These are phyloP conservation scores for Pipra filicauda DNA, from an alignment of 2,113 vertebrate species.

Conservation along the genomic window DNA sequence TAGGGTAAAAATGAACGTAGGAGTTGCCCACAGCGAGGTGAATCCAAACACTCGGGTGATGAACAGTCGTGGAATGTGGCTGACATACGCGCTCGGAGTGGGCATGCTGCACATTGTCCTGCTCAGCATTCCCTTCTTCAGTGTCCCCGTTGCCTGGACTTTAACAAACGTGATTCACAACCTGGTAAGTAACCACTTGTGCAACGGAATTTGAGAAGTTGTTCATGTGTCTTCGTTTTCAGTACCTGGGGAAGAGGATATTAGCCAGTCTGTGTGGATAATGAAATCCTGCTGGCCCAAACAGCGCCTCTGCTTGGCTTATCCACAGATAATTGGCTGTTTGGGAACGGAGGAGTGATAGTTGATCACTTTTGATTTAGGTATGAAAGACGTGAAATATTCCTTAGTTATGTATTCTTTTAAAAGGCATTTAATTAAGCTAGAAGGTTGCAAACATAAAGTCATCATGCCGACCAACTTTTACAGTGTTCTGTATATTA, in stretches of 20 bases:
- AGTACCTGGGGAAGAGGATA: background rate
- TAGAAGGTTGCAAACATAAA: background rate
- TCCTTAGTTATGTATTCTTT: background rate
- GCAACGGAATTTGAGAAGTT: background rate
- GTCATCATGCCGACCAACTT: background rate
- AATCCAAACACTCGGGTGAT: conserved; percentile 97
- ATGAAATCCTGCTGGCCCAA: background rate
- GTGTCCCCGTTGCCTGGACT: conserved; percentile 94
- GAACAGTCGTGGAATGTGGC: conserved; percentile 98
- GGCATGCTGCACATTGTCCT: conserved; percentile 96
- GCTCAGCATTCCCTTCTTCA: conserved; percentile 97
- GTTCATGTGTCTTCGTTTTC: background rate
- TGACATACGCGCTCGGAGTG: conserved; percentile 92
- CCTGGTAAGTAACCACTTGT: conserved; percentile 81
- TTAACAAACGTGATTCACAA: conserved; percentile 98
- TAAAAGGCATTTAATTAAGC: background rate
- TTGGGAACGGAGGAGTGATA: background rate
- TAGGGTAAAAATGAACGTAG: conserved; percentile 91
- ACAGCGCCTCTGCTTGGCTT: background rate
- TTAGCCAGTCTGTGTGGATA: background rate
- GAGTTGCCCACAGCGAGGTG: conserved; percentile 97
- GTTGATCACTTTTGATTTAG: background rate
- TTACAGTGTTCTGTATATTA: background rate
- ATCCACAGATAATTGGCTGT: background rate
- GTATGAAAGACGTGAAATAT: background rate